Conservation (phyloP, 2,113 vertebrate genomes). For the Erpornis zantholeuca region DNA sequence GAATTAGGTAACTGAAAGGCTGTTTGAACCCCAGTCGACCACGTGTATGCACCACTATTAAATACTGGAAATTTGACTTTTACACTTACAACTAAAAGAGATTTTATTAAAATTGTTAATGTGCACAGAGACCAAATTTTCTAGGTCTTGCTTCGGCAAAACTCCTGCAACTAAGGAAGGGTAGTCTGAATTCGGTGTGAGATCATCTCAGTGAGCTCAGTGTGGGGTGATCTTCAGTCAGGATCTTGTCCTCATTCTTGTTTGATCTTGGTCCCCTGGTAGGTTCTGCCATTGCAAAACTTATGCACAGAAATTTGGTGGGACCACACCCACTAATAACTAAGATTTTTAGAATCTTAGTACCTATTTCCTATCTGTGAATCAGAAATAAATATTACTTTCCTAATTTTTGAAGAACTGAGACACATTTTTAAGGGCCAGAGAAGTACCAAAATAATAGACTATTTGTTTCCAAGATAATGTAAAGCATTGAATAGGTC, state of each 20-base stretch:
- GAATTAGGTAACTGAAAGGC: neutral
- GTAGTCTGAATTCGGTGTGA: neutral
- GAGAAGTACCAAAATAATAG: constrained; percentile 23
- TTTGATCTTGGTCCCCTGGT: neutral
- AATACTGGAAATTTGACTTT: neutral
- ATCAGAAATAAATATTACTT: neutral
- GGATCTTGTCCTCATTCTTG: neutral
- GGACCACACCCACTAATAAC: neutral
- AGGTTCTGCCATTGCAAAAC: neutral
- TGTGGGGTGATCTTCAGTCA: neutral
- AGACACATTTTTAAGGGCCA: neutral
- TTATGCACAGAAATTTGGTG: neutral
- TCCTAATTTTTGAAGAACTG: neutral
- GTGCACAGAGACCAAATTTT: neutral
- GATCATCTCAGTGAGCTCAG: neutral
- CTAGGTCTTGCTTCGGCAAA: neutral
- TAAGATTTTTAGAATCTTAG: neutral
- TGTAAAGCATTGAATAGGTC: constrained; percentile 28
- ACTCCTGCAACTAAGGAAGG: neutral
- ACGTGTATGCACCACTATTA: neutral
- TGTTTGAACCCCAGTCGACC: neutral
- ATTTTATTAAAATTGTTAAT: neutral
- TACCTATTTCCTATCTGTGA: neutral
- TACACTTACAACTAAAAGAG: neutral
- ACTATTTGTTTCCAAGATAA: constrained; percentile 16